Evolutionary conservation across 2,888 invertebrate species (phyloP), one percentile per base, ranked within the genome.

Genomic region (Flabesymbios commensalis): DNA sequence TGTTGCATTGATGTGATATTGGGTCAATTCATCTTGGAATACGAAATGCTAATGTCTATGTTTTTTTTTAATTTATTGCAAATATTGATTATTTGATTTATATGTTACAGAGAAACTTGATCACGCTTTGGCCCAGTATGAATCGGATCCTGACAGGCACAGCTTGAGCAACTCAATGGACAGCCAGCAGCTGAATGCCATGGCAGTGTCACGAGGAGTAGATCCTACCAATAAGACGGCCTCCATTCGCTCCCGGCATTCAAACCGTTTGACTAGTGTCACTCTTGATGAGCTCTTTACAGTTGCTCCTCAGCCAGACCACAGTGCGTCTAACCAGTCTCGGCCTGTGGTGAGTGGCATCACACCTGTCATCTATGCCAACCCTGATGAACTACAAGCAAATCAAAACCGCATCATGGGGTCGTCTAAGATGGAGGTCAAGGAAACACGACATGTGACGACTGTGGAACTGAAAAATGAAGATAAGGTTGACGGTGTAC

Each of bases 211-310:
- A 43, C 63, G 61, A 26, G 58, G 60, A 7, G 57, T 67, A 3
- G 61, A 68, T 43, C 67, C 70, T 22, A 75, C 78, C 48, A 74
- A 66, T 51, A 88, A 94, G 77, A 93, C 94, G 39, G 95, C 95
- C 4, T 94, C 94, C 64, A 94, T 96, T 73, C 88, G 94, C 70
- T 90, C 92, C 69, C 87, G 95, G 39, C 94, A 78, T 65, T 71
- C 76, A 49, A 71, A 77, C 31, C 51, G 69, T 14, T 43, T 71
- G 24, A 58, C 63, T 29, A 53, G 57, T 17, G 56, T 57, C 2
- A 60, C 65, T 26, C 41, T 66, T 14, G 61, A 64, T 19, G 63
- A 45, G 43, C 52, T 61, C 32, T 56, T 64, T 28, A 22, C 28
- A 19, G 45, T 39, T 1, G 28, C 24, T 7, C 7, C 3, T 22